A percentile compares a stretch with the other conserved stretches of the same genome.
Evolutionary conservation across 2,797 vertebrate genomes (phyloP).

Genomic region (Amblyopsis hoosieri): DNA sequence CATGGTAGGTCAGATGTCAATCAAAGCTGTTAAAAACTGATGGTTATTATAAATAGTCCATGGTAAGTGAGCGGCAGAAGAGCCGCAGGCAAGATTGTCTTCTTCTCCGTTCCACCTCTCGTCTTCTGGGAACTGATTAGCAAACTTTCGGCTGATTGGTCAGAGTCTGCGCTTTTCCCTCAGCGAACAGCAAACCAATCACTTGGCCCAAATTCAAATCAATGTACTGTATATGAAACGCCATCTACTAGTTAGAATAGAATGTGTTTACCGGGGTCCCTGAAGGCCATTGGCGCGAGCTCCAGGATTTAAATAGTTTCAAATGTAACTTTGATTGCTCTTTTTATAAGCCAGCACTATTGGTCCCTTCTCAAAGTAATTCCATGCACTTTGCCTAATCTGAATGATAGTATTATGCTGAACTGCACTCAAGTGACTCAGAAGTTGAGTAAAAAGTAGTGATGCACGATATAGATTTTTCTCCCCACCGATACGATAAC

Average conservation of each 20-base stretch:
- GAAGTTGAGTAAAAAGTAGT: background rate
- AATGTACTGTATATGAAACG: slow-evolving; percentile 7
- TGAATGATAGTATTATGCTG: background rate
- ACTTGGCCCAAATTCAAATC: slow-evolving; percentile 28
- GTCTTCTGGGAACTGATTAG: slow-evolving; percentile 48
- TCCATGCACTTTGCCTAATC: slow-evolving; percentile 6
- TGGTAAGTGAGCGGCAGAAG: background rate
- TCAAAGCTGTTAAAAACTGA: slow-evolving; percentile 55
- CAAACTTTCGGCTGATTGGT: slow-evolving; percentile 41
- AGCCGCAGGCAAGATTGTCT: slow-evolving; percentile 40
- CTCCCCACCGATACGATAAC: too few species aligned
- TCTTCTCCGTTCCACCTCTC: slow-evolving; percentile 26
- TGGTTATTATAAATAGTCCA: slow-evolving; percentile 49
- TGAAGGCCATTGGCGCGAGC: background rate
- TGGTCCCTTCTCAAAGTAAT: slow-evolving; percentile 16
- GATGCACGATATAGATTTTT: slow-evolving; percentile 9
- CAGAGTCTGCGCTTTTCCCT: slow-evolving; percentile 25
- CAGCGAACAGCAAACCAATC: slow-evolving; percentile 37
- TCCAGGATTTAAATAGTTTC: slow-evolving; percentile 14
- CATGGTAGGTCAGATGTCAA: slow-evolving; percentile 51
- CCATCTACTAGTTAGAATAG: slow-evolving; percentile 16
- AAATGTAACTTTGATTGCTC: slow-evolving; percentile 20
- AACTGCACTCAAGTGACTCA: background rate
- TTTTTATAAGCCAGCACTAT: slow-evolving; percentile 22
- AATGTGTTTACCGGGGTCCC: slow-evolving; percentile 19